A percentile compares a stretch with the other conserved stretches of the same genome.
These are phyloP conservation scores for Slavum lentiscoides DNA, from an alignment of 2,888 invertebrate genomes.

Conservation along the genomic window DNA sequence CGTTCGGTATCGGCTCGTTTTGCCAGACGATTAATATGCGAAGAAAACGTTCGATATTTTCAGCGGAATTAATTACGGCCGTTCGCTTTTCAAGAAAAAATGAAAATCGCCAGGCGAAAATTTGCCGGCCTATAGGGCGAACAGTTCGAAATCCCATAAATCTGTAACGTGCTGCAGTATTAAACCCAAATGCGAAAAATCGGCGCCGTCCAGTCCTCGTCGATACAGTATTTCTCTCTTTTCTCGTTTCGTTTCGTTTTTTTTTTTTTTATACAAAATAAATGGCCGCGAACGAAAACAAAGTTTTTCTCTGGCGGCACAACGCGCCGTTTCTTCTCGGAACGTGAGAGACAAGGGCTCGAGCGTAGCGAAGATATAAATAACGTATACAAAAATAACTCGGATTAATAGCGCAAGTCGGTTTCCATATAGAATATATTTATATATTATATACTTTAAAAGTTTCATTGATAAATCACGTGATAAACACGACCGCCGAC, in stretches of 20 bases:
- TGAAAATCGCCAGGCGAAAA: too few relatives aligned
- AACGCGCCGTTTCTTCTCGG: background rate
- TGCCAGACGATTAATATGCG: too few relatives aligned
- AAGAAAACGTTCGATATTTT: too few relatives aligned
- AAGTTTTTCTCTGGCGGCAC: constrained; percentile 20
- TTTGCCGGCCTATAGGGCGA: too few relatives aligned
- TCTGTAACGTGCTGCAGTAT: too few relatives aligned
- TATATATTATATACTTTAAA: constrained; percentile 5
- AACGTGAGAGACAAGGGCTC: constrained; percentile 7
- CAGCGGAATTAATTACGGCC: too few relatives aligned
- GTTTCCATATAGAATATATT: background rate
- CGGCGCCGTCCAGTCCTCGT: constrained; percentile 44
- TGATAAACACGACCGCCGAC: constrained; percentile 8
- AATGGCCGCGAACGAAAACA: constrained; percentile 25
- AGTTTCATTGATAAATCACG: background rate
- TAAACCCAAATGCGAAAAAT: background rate
- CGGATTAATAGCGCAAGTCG: constrained; percentile 42
- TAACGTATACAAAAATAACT: constrained; percentile 14
- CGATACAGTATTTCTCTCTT: background rate
- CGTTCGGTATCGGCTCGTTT: too few relatives aligned
- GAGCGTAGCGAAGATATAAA: too few relatives aligned
- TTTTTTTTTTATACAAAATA: constrained; percentile 29
- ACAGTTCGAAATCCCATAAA: too few relatives aligned
- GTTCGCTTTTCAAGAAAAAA: too few relatives aligned
- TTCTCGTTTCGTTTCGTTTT: too few relatives aligned